A percentile compares a stretch with the other conserved stretches of the same genome.
These are phyloP conservation scores for Enteromius unitaeniatus DNA, from an alignment of 2,797 vertebrate species.

Conservation along the genomic window DNA sequence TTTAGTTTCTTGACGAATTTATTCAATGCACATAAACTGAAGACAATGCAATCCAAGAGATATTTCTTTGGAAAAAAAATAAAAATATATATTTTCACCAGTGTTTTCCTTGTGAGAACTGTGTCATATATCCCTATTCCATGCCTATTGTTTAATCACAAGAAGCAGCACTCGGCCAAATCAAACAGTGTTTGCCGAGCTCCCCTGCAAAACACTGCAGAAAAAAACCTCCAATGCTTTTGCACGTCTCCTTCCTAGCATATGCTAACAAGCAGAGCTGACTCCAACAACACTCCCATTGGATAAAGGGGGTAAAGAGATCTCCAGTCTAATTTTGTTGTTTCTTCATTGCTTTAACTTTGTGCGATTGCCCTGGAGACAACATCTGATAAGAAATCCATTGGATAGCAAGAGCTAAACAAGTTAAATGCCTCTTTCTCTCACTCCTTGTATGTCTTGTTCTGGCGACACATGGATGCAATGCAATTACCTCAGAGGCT, in stretches of 20 bases:
- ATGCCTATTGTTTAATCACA: not conserved
- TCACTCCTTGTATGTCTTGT: slow-evolving; percentile 42
- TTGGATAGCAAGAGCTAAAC: not conserved
- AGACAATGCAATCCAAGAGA: not conserved
- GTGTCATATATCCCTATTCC: not conserved
- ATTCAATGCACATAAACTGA: not conserved
- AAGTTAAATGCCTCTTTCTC: slow-evolving; percentile 19
- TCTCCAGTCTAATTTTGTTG: slow-evolving; percentile 5
- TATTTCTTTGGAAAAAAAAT: not conserved
- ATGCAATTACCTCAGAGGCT: slow-evolving; percentile 68
- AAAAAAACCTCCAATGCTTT: not conserved
- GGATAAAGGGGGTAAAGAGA: not conserved
- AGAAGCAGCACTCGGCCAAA: not conserved
- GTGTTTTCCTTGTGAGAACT: not conserved
- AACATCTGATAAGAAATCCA: slow-evolving; percentile 34
- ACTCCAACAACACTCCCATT: not conserved
- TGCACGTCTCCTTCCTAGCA: not conserved
- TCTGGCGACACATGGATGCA: slow-evolving; percentile 61
- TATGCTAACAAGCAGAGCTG: not conserved
- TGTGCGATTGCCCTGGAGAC: slow-evolving; percentile 3
- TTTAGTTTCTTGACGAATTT: not conserved
- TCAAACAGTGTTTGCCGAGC: not conserved
- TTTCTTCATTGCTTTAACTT: slow-evolving; percentile 13
- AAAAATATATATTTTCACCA: not conserved
- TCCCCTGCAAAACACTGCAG: not conserved